Percentiles rank a stretch among this genome's conserved stretches.
Conservation (phyloP, 2,797 vertebrate species). For the Esox lucius region DNA sequence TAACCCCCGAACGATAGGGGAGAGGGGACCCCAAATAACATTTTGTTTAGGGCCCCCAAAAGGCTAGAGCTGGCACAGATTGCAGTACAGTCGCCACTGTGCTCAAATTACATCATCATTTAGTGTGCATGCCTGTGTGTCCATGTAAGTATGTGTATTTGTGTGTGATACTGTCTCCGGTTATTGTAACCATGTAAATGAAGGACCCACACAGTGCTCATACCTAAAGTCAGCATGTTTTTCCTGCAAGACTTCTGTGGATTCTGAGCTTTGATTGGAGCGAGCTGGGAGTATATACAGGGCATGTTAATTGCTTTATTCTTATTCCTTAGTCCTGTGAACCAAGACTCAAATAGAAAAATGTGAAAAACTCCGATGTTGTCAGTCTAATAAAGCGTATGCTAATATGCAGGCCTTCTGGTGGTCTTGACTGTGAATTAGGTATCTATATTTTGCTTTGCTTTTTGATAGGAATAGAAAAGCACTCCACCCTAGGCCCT, state of each 20-base stretch:
- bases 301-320: constrained; percentile 36
- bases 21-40: too few relatives aligned
- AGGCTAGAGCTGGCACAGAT: too few relatives aligned
- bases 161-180: constrained; percentile 5
- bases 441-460: neutral
- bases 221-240: constrained; percentile 25
- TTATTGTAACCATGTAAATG: constrained; percentile 23
- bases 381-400: constrained; percentile 36
- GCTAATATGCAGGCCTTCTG: constrained; percentile 21
- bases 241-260: constrained; percentile 29
- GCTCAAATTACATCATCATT: too few relatives aligned
- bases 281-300: constrained; percentile 1
- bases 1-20: too few relatives aligned
- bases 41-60: too few relatives aligned
- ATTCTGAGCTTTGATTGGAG: constrained; percentile 40
- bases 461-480: constrained; percentile 17
- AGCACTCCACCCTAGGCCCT: constrained; percentile 7
- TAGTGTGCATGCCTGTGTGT: neutral
- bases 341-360: constrained; percentile 32
- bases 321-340: constrained; percentile 21
- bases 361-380: constrained; percentile 29
- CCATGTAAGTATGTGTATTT: neutral
- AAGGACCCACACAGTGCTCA: constrained; percentile 24
- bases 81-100: neutral
- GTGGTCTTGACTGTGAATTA: constrained; percentile 7